phyloP scores from a whole-genome alignment of 2,797 vertebrate species.

The Amblyopsis hoosieri region DNA sequence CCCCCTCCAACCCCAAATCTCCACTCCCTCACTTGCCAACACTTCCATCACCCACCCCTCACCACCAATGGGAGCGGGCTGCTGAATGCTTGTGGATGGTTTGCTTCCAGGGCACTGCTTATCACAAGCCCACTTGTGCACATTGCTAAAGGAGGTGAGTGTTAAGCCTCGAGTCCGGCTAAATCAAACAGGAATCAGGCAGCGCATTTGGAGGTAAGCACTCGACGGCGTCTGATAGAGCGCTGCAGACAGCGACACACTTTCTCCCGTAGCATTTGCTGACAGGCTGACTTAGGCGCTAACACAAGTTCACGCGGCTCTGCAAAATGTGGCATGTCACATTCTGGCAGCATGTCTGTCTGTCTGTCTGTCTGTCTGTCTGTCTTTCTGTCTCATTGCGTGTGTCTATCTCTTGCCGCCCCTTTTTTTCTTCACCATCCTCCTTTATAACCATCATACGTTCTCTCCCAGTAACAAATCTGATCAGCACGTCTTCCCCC shows the following conservation, averaged over 20 bases:
- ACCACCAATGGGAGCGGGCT: constrained; percentile 67
- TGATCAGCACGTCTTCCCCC: constrained; percentile 28
- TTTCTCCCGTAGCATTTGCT: constrained; percentile 56
- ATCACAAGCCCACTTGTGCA: constrained; percentile 71
- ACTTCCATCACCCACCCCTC: constrained; percentile 76
- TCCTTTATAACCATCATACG: constrained; percentile 52
- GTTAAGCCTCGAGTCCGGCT: constrained; percentile 54
- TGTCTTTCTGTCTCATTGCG: constrained; percentile 52
- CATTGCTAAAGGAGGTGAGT: constrained; percentile 70
- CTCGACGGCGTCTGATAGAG: constrained; percentile 60
- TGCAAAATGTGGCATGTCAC: constrained; percentile 72
- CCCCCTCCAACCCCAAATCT: constrained; percentile 37
- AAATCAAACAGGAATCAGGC: not conserved
- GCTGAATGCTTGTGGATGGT: constrained; percentile 69
- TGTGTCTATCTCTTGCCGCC: constrained; percentile 55
- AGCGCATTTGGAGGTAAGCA: constrained; percentile 60
- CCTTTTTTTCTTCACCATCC: constrained; percentile 68
- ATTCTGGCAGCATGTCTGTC: constrained; percentile 58
- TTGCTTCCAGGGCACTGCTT: constrained; percentile 74
- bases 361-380: constrained; percentile 33
- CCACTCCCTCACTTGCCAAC: constrained; percentile 66
- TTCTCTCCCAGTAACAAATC: constrained; percentile 39
- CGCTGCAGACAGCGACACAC: constrained; percentile 62
- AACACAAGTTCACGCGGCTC: constrained; percentile 60
- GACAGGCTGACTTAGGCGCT: constrained; percentile 54